These are phyloP conservation scores for Sorex araneus DNA, from an alignment of 2,113 vertebrate species.

Conservation along the genomic window DNA sequence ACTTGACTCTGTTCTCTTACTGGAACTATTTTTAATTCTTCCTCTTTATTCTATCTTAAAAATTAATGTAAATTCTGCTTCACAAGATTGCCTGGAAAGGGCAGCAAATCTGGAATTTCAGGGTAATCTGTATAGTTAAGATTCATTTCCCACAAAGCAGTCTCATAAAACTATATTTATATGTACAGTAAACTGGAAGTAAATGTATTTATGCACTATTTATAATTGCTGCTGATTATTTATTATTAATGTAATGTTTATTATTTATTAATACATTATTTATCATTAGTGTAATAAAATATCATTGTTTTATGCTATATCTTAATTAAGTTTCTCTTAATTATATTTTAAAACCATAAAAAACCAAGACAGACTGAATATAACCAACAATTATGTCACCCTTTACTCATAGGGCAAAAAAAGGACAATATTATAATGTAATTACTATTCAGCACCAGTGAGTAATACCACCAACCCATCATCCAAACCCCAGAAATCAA, in stretches of 20 bases:
- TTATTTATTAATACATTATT: too few relatives aligned
- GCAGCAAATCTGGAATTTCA: not conserved
- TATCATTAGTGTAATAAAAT: too few relatives aligned
- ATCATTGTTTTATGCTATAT: constrained; percentile 72
- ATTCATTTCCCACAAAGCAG: constrained; percentile 26
- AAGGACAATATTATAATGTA: constrained; percentile 65
- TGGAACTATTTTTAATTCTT: not conserved
- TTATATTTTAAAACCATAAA: constrained; percentile 68
- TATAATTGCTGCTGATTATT: constrained; percentile 30
- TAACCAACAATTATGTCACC: constrained; percentile 54
- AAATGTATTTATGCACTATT: constrained; percentile 33
- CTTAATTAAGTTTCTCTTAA: constrained; percentile 71
- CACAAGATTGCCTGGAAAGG: not conserved
- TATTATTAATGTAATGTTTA: too few relatives aligned
- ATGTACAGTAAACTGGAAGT: constrained; percentile 6
- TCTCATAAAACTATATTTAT: not conserved
- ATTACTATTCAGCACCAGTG: constrained; percentile 61
- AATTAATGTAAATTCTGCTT: constrained; percentile 30
- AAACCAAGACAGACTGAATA: constrained; percentile 45
- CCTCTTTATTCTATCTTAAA: not conserved
- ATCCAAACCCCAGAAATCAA: constrained; percentile 66
- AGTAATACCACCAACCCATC: constrained; percentile 63
- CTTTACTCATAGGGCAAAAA: constrained; percentile 50
- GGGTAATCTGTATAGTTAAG: not conserved
- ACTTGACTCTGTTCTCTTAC: not conserved